Percentiles rank a stretch among this genome's conserved stretches.
phyloP scores from a whole-genome alignment of 2,797 vertebrate genomes.

The Cephalopachus bancanus region DNA sequence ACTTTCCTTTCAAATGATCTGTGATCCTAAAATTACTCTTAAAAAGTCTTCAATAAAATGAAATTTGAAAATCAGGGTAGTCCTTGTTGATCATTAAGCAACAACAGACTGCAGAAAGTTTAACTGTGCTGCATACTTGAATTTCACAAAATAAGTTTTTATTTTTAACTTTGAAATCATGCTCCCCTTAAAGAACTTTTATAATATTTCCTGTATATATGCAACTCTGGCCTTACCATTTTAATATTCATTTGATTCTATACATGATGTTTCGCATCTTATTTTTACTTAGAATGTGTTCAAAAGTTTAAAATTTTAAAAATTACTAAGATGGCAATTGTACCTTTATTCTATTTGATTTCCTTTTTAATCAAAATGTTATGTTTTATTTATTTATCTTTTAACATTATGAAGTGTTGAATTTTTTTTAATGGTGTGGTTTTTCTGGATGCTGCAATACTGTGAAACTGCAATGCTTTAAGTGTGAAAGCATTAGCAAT shows the following conservation, averaged over 20 bases:
- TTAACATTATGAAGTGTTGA: slow-evolving; percentile 70
- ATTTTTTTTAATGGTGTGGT: slow-evolving; percentile 64
- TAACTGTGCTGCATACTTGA: slow-evolving; percentile 25
- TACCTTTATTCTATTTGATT: slow-evolving; percentile 70
- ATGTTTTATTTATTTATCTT: slow-evolving; percentile 66
- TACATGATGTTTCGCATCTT: neutral
- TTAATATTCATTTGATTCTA: slow-evolving; percentile 18
- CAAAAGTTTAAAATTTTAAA: slow-evolving; percentile 28
- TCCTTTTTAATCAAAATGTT: slow-evolving; percentile 74
- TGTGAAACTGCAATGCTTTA: slow-evolving; percentile 79
- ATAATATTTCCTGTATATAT: neutral
- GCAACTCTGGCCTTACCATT: slow-evolving; percentile 1
- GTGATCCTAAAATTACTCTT: neutral
- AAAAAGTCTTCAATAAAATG: neutral
- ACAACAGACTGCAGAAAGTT: slow-evolving; percentile 55
- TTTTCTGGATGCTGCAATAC: slow-evolving; percentile 72
- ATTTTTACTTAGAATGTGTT: slow-evolving; percentile 44
- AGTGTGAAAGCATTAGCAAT: slow-evolving; percentile 81
- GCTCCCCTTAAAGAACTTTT: slow-evolving; percentile 13
- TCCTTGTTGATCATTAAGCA: slow-evolving; percentile 56
- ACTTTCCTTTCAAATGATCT: neutral
- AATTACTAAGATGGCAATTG: slow-evolving; percentile 16
- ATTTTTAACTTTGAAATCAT: slow-evolving; percentile 69
- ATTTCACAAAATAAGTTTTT: slow-evolving; percentile 37
- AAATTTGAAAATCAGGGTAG: neutral